phyloP scores from a whole-genome alignment of 2,797 vertebrate genomes.

The Thripadectes ignobilis region DNA sequence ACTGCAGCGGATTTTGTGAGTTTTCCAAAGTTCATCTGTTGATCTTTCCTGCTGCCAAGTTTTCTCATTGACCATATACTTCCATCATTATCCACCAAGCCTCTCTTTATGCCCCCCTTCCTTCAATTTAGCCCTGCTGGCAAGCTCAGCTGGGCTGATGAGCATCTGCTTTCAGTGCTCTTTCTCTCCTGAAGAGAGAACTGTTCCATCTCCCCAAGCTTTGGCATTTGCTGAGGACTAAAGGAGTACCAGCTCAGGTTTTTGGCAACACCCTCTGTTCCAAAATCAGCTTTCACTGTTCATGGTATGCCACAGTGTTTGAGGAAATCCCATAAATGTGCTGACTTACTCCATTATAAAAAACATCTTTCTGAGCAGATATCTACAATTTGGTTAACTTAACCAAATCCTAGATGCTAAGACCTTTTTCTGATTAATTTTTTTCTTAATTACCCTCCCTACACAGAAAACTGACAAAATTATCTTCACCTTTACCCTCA shows the following conservation, averaged over 20 bases:
- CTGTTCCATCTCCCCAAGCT: neutral
- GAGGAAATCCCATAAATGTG: neutral
- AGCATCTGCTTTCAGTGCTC: neutral
- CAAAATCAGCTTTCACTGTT: neutral
- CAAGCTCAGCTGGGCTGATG: neutral
- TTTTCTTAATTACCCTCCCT: neutral
- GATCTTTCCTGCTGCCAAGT: neutral
- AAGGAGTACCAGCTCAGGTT: neutral
- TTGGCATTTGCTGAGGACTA: neutral
- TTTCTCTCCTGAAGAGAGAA: neutral
- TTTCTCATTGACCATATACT: neutral
- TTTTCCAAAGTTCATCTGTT: neutral
- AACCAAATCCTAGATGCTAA: neutral
- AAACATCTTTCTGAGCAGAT: neutral
- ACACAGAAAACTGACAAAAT: neutral
- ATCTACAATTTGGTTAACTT: neutral
- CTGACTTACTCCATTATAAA: neutral
- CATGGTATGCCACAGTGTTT: neutral
- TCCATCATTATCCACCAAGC: neutral
- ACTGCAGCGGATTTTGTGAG: neutral
- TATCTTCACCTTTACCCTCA: neutral
- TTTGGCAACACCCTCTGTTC: neutral
- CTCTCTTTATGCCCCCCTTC: fast-evolving
- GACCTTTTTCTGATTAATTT: neutral
- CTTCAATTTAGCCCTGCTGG: neutral